Evolutionary conservation across 2,888 invertebrate genomes (phyloP).

Genomic region (Acronicta psi): DNA sequence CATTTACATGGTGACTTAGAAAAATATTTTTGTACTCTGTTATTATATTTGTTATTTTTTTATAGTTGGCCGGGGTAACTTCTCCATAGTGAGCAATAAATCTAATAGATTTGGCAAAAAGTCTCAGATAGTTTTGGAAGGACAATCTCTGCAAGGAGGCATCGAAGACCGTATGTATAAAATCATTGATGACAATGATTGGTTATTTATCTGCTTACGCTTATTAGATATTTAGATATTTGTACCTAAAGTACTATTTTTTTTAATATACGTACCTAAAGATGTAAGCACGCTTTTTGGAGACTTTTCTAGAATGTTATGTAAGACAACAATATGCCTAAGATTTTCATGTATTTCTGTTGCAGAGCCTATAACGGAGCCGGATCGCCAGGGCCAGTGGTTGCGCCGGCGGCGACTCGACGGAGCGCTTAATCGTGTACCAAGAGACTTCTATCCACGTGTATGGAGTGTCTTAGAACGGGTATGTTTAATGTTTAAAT

Average conservation of each 20-base stretch:
- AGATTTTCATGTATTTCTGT: too few relatives aligned
- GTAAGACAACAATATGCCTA: too few relatives aligned
- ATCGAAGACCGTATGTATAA: conserved; percentile 79
- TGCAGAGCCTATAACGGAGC: conserved; percentile 88
- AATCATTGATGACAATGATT: too few relatives aligned
- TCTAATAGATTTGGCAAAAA: conserved; percentile 96
- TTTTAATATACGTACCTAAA: too few relatives aligned
- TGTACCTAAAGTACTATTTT: too few relatives aligned
- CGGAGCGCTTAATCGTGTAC: conserved; percentile 98
- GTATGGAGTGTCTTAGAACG: conserved; percentile 97
- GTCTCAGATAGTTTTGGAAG: conserved; percentile 84
- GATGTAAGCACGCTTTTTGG: too few relatives aligned
- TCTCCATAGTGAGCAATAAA: conserved; percentile 96
- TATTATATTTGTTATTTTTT: conserved; percentile 42
- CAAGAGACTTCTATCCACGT: conserved; percentile 97
- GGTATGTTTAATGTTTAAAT: conserved; percentile 80
- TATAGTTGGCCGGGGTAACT: conserved; percentile 95
- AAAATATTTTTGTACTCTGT: neutral
- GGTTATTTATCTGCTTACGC: too few relatives aligned
- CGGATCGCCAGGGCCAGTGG: conserved; percentile 99
- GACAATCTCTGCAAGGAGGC: conserved; percentile 78
- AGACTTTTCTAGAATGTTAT: too few relatives aligned
- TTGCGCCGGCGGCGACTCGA: conserved; percentile 97
- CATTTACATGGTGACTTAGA: neutral
- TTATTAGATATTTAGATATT: too few relatives aligned